Conservation (phyloP, 2,797 vertebrate species). For the Okamejei kenojei region DNA sequence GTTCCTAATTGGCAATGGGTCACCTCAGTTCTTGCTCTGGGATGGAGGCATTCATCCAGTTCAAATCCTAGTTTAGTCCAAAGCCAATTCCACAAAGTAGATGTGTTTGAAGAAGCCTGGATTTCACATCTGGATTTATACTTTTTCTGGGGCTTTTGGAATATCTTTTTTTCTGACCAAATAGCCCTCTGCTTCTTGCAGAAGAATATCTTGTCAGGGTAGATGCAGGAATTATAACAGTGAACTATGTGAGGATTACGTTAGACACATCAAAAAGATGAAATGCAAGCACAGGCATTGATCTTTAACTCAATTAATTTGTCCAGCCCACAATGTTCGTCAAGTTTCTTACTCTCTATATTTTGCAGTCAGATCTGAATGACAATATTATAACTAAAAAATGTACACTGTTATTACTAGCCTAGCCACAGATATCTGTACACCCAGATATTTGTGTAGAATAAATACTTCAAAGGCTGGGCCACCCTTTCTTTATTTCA, state of each 20-base stretch:
- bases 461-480: conserved; percentile 32
- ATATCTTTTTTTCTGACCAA: conserved; percentile 12
- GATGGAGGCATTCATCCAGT: neutral
- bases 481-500: conserved; percentile 4
- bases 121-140: conserved; percentile 36
- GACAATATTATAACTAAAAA: conserved; percentile 19
- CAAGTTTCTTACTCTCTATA: neutral
- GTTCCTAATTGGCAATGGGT: neutral
- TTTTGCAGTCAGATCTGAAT: conserved; percentile 25
- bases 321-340: neutral
- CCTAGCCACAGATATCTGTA: conserved; percentile 7
- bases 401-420: conserved; percentile 27
- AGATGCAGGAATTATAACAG: conserved; percentile 27
- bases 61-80: neutral
- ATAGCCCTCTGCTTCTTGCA: neutral
- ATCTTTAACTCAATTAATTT: conserved; percentile 20
- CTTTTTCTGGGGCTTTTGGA: conserved; percentile 2
- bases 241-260: neutral
- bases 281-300: neutral
- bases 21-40: neutral
- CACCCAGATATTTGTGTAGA: conserved; percentile 6
- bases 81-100: neutral
- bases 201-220: conserved; percentile 16
- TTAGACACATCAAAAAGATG: conserved; percentile 26
- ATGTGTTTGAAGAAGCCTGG: conserved; percentile 24